These are phyloP conservation scores for Bombus pyrosoma DNA, from an alignment of 1,140 invertebrate genomes.

Conservation along the genomic window DNA sequence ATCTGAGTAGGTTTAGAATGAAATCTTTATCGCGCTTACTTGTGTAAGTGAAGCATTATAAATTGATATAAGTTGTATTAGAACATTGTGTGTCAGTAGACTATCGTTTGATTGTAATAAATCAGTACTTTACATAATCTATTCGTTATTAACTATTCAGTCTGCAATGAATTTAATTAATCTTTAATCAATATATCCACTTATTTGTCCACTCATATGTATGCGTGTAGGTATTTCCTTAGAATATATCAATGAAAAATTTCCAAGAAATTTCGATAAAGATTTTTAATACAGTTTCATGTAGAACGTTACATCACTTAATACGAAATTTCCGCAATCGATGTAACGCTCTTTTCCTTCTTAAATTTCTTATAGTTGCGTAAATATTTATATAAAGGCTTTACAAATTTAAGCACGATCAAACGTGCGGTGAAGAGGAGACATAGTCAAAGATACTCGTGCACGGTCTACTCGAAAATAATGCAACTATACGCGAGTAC, in stretches of 20 bases:
- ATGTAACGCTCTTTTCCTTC: not conserved
- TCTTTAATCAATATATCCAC: not conserved
- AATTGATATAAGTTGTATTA: slow-evolving; percentile 38
- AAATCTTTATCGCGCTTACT: slow-evolving; percentile 35
- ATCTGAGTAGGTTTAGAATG: slow-evolving; percentile 36
- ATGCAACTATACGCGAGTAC: not conserved
- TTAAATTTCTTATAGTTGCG: not conserved
- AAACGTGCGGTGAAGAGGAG: not conserved
- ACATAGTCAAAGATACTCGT: not conserved
- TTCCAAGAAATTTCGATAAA: not conserved
- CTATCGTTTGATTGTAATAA: slow-evolving; percentile 50
- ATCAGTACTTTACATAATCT: slow-evolving; percentile 40
- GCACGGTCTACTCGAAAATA: not conserved
- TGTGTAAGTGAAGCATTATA: slow-evolving; percentile 31
- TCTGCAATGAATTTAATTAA: not conserved
- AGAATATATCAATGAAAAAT: not conserved
- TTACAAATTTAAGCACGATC: not conserved
- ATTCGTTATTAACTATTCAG: not conserved
- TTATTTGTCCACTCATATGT: not conserved
- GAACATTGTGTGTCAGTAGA: slow-evolving; percentile 28
- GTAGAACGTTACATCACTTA: not conserved
- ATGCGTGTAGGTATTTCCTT: not conserved
- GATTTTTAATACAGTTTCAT: not conserved
- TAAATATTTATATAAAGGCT: not conserved
- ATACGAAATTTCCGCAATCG: not conserved